Evolutionary conservation across 2,888 invertebrate genomes (phyloP), one percentile per base, ranked within the genome.

Genomic region (Cheilosia grossa): DNA sequence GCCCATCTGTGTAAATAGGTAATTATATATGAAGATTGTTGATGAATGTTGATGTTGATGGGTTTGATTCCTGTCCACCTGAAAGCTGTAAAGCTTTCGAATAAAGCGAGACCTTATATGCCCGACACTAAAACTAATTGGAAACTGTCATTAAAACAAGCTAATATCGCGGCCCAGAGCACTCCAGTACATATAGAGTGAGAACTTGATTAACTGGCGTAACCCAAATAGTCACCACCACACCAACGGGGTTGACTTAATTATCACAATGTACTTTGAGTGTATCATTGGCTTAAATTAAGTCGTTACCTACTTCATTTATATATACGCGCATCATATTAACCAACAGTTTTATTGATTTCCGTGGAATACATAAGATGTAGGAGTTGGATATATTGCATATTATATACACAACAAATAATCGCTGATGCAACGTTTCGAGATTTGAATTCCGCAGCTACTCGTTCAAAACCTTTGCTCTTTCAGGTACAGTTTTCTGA

Each of bases 161-260:
- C 33, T 37, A 37, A 37, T 37, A 13, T 37, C 3, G 7, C n/a
- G 9, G 15, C 44, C 44, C 44, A 44, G 15, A 6, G n/a, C 44
- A 44, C 2, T 44, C 44, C 6, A n/a, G n/a, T n/a, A n/a, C n/a
- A n/a, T n/a, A n/a, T 4, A 44, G 9, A 44, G 17, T 44, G 44
- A 17, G 44, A 7, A 21, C 10, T 24, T 27, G 30, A 24, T 61
- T 42, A 61, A 42, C 42, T 61, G 27, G 44, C 42, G 42, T 17
- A n/a, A 42, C 44, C 42, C n/a, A 61, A 24, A 44, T 27, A 10
- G 24, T 2, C n/a, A 44, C 15, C 24, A 21, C 7, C 44, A 24
- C 59, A n/a, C 33, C 10, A 37, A 10, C n/a, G 10, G 44, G 15
- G 44, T 42, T 61, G 59, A 44, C 44, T 61, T 27, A 61, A 61